phyloP scores from a whole-genome alignment of 1,140 invertebrate species.

The Lamellibrachia luymesi region DNA sequence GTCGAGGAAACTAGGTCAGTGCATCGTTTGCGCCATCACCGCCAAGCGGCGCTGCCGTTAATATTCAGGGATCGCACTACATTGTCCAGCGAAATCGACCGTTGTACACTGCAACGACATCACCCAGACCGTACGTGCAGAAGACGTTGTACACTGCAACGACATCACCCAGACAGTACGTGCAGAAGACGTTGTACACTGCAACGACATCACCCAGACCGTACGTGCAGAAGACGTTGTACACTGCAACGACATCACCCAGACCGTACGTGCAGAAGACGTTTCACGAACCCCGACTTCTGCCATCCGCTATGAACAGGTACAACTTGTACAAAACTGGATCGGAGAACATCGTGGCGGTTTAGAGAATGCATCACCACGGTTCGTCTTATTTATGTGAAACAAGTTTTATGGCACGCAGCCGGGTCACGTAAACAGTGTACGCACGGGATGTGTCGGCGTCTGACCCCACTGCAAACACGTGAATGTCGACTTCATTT shows the following conservation, averaged over 20 bases:
- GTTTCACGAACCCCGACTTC: not conserved
- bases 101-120: too few relatives aligned
- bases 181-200: not conserved
- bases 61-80: not conserved
- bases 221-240: not conserved
- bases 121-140: too few relatives aligned
- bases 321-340: not conserved
- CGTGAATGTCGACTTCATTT: not conserved
- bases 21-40: not conserved
- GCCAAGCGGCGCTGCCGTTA: not conserved
- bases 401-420: not conserved
- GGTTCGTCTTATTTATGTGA: not conserved
- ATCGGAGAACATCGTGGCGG: not conserved
- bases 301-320: not conserved
- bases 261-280: not conserved
- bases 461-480: not conserved
- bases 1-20: not conserved
- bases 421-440: too few relatives aligned
- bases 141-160: not conserved
- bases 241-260: not conserved
- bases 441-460: not conserved
- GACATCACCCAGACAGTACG: not conserved
- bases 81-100: not conserved
- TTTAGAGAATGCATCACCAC: not conserved
- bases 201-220: not conserved